A percentile compares a stretch with the other conserved stretches of the same genome.
Conservation (phyloP, 2,888 invertebrate species). For the Pyrocoelia pectoralis region DNA sequence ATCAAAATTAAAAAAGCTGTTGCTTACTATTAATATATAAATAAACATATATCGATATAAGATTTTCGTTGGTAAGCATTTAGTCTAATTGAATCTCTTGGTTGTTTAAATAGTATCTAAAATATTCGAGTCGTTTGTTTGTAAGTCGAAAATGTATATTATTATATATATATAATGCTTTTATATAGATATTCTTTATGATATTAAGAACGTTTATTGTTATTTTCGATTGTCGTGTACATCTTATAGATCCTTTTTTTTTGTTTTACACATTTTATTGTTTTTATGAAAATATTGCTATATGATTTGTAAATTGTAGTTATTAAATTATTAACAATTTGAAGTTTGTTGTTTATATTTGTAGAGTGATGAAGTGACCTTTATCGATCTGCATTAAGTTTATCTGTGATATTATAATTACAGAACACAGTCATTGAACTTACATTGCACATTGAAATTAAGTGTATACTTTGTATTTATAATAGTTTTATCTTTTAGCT, state of each 20-base stretch:
- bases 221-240: conserved; percentile 17
- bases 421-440: too few relatives aligned
- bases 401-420: too few relatives aligned
- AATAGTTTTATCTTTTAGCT: too few relatives aligned
- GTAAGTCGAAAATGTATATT: conserved; percentile 22
- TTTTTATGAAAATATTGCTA: conserved; percentile 51
- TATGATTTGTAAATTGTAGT: conserved; percentile 51
- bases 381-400: too few relatives aligned
- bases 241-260: conserved; percentile 46
- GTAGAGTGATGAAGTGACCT: too few relatives aligned
- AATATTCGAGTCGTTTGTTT: conserved; percentile 34
- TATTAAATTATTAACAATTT: conserved; percentile 31
- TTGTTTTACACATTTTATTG: conserved; percentile 47
- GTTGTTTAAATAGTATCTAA: conserved; percentile 28
- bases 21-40: conserved; percentile 29
- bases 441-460: too few relatives aligned
- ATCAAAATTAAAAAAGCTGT: conserved; percentile 22
- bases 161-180: conserved; percentile 22
- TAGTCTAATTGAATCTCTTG: conserved; percentile 33
- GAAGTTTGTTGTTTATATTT: background rate
- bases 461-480: too few relatives aligned
- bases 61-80: conserved; percentile 18
- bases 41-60: conserved; percentile 19
- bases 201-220: conserved; percentile 29
- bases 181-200: conserved; percentile 26